phyloP scores from a whole-genome alignment of 2,797 vertebrate genomes.

The Molothrus aeneus region DNA sequence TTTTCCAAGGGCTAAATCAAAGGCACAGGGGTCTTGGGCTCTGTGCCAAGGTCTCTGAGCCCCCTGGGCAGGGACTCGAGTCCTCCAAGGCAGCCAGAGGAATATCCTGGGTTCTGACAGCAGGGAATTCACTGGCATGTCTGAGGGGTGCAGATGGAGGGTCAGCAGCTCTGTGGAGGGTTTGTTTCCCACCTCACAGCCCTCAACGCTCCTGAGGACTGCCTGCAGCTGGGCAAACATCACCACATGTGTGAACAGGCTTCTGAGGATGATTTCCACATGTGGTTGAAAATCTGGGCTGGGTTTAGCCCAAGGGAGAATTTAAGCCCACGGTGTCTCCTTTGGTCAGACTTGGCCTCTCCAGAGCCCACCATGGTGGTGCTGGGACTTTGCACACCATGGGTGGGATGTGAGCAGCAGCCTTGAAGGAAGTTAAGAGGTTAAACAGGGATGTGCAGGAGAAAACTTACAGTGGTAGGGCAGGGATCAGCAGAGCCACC shows the following conservation, averaged over 20 bases:
- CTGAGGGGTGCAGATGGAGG: not conserved
- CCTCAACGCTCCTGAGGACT: accelerated
- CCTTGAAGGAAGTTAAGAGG: not conserved
- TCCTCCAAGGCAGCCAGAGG: too few species aligned
- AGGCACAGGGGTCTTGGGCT: too few species aligned
- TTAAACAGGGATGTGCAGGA: not conserved
- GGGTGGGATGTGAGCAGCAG: not conserved
- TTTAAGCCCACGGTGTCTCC: not conserved
- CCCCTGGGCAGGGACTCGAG: too few species aligned
- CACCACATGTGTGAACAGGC: accelerated
- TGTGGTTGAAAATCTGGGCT: not conserved
- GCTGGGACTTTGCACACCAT: not conserved
- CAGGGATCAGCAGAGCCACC: not conserved
- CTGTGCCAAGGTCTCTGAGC: too few species aligned
- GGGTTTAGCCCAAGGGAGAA: not conserved
- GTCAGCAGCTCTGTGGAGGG: not conserved
- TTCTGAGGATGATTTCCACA: not conserved
- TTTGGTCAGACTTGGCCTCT: not conserved
- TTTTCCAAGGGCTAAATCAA: too few species aligned
- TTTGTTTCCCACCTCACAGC: not conserved
- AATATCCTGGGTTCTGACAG: too few species aligned
- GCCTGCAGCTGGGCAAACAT: not conserved
- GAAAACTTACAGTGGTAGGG: not conserved
- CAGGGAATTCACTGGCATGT: accelerated
- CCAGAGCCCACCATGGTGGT: accelerated